Conservation (phyloP, 1,140 invertebrate genomes). For the Pomacea maculata region DNA sequence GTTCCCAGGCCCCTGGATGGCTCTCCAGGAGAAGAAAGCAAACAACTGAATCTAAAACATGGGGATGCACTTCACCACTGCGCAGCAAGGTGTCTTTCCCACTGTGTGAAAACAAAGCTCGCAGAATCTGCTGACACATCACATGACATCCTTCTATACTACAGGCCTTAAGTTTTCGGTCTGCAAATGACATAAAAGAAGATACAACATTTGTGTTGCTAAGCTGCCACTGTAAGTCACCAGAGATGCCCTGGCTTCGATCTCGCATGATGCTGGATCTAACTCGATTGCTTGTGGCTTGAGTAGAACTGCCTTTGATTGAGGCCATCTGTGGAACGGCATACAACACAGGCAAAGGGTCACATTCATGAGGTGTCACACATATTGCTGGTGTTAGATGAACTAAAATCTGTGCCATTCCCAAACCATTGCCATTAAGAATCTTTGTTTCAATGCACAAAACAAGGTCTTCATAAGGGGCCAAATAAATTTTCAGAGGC, state of each 20-base stretch:
- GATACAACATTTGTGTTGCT: slow-evolving; percentile 36
- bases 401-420: slow-evolving; percentile 45
- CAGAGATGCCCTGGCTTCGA: slow-evolving; percentile 6
- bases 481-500: slow-evolving; percentile 47
- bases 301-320: slow-evolving; percentile 16
- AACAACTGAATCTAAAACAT: slow-evolving; percentile 45
- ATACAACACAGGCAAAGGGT: slow-evolving; percentile 36
- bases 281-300: not conserved
- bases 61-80: slow-evolving; percentile 40
- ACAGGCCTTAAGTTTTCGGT: slow-evolving; percentile 33
- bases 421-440: slow-evolving; percentile 42
- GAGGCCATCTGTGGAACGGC: slow-evolving; percentile 34
- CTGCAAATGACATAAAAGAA: slow-evolving; percentile 27
- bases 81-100: slow-evolving; percentile 40
- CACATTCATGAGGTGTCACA: slow-evolving; percentile 35
- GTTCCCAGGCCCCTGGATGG: slow-evolving; percentile 42
- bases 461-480: slow-evolving; percentile 32
- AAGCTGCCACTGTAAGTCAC: slow-evolving; percentile 47
- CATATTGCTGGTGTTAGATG: slow-evolving; percentile 47
- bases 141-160: slow-evolving; percentile 40
- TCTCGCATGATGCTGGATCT: slow-evolving; percentile 26
- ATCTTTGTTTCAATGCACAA: slow-evolving; percentile 46
- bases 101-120: slow-evolving; percentile 44
- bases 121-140: slow-evolving; percentile 45
- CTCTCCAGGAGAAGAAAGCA: slow-evolving; percentile 52